Percentiles rank a stretch among this genome's conserved stretches.
phyloP scores from a whole-genome alignment of 2,113 vertebrate genomes.

The Dinomys branickii region DNA sequence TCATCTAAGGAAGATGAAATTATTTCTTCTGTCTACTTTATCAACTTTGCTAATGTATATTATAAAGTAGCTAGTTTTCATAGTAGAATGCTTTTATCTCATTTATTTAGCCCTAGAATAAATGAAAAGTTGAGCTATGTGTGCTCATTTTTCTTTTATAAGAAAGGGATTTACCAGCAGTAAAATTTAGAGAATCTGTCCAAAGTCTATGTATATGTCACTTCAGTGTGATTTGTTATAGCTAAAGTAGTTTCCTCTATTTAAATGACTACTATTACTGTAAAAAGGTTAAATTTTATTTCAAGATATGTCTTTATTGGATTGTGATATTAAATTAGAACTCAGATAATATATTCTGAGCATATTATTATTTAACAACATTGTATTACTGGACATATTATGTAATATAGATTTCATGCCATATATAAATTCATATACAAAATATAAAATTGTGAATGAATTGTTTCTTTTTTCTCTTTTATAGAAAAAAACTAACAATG shows the following conservation, averaged over 20 bases:
- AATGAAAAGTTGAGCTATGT: background rate
- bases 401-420: background rate
- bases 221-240: background rate
- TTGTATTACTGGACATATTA: background rate
- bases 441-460: background rate
- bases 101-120: background rate
- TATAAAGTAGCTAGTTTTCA: background rate
- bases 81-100: conserved; percentile 15
- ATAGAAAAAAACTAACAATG: no score
- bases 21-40: background rate
- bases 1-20: background rate
- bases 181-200: background rate
- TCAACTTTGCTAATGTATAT: background rate
- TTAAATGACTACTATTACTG: background rate
- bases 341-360: background rate
- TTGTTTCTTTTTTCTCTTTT: no score
- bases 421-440: background rate
- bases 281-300: no score
- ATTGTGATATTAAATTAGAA: background rate
- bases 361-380: background rate
- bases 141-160: background rate
- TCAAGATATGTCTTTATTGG: background rate
- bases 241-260: background rate
- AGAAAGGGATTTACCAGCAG: background rate
- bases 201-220: background rate